phyloP scores from a whole-genome alignment of 2,797 vertebrate species.

The Pangasius larnaudii region DNA sequence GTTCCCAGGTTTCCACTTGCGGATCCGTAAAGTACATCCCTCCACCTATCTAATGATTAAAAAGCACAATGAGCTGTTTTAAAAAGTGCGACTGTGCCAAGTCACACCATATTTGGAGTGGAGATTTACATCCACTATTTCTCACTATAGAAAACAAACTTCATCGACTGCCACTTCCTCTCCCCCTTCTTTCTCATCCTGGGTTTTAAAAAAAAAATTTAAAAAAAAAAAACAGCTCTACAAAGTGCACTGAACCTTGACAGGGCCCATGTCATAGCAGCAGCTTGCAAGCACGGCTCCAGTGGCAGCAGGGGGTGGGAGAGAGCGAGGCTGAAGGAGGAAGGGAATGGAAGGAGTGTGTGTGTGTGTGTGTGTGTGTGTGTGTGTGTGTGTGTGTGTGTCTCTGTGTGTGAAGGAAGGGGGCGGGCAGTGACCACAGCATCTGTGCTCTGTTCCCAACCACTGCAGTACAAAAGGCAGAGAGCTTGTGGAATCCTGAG shows the following conservation, averaged over 20 bases:
- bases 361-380: constrained; percentile 32
- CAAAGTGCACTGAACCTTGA: constrained; percentile 55
- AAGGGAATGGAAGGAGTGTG: constrained; percentile 42
- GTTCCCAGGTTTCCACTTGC: no score
- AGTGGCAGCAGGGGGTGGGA: constrained; percentile 51
- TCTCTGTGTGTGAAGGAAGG: constrained; percentile 33
- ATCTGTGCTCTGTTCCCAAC: constrained; percentile 62
- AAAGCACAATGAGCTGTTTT: not conserved
- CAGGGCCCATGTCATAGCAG: constrained; percentile 45
- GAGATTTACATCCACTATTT: constrained; percentile 13
- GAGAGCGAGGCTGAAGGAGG: constrained; percentile 38
- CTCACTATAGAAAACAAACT: constrained; percentile 31
- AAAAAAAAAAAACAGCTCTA: constrained; percentile 30
- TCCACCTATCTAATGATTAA: not conserved
- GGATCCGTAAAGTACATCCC: not conserved
- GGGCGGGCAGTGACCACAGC: constrained; percentile 66
- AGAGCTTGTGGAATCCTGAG: constrained; percentile 58
- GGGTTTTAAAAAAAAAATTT: not conserved
- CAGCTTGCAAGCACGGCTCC: constrained; percentile 64
- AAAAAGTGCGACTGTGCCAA: not conserved
- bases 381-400: constrained; percentile 32
- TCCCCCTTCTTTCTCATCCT: constrained; percentile 23
- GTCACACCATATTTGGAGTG: not conserved
- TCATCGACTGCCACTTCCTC: constrained; percentile 9
- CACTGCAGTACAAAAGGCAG: constrained; percentile 60